Conservation (phyloP, 2,888 invertebrate genomes). For the Microctonus hyperodae region DNA sequence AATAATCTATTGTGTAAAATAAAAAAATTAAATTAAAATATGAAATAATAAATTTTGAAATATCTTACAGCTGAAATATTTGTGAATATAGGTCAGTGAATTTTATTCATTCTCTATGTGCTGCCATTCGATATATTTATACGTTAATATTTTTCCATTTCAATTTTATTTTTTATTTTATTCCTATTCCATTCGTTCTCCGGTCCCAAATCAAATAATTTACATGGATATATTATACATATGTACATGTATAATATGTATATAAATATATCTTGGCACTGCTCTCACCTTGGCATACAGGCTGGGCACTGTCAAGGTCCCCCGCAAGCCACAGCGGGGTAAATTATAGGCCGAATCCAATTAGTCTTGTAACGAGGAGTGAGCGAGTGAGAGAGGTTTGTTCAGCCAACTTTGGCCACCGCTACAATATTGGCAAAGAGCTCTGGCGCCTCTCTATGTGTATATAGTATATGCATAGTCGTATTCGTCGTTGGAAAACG, state of each 20-base stretch:
- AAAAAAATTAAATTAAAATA: too few species aligned
- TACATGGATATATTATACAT: not conserved
- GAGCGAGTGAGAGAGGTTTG: slow-evolving; percentile 28
- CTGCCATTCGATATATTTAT: not conserved
- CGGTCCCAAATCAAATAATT: not conserved
- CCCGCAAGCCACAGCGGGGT: slow-evolving; percentile 32
- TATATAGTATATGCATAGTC: not conserved
- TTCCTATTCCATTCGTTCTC: not conserved
- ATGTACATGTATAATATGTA: not conserved
- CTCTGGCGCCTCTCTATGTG: slow-evolving; percentile 7
- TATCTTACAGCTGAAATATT: too few species aligned
- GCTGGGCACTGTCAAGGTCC: slow-evolving; percentile 27
- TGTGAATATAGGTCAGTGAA: too few species aligned
- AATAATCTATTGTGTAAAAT: too few species aligned
- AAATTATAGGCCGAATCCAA: slow-evolving; percentile 35
- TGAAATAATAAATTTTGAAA: too few species aligned
- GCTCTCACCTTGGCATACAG: slow-evolving; percentile 23
- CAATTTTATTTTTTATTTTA: not conserved
- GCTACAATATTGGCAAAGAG: slow-evolving; percentile 32
- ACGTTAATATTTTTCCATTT: not conserved
- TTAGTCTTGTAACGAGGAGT: slow-evolving; percentile 29
- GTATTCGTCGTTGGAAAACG: not conserved
- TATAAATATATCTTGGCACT: not conserved
- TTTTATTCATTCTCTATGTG: not conserved
- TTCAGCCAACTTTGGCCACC: slow-evolving; percentile 32